Evolutionary conservation across 2,888 invertebrate species (phyloP).

Genomic region (Caradrina clavipalpis): DNA sequence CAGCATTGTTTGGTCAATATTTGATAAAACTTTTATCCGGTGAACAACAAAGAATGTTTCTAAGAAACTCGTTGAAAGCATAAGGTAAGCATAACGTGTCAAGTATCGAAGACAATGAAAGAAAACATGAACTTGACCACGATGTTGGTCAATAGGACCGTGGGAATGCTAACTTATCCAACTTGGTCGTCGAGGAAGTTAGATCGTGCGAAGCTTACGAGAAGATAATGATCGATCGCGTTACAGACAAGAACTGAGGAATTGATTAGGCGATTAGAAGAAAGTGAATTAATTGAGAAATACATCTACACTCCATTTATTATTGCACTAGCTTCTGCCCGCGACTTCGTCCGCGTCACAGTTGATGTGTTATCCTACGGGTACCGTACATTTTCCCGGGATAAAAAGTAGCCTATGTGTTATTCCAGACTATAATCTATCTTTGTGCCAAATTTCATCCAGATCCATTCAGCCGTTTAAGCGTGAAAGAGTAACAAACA

Average conservation of each 20-base stretch:
- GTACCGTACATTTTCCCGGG: no score
- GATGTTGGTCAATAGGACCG: conserved; percentile 51
- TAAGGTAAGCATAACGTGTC: conserved; percentile 19
- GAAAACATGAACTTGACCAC: conserved; percentile 40
- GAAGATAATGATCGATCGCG: neutral
- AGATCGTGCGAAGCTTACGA: neutral
- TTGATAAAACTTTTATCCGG: neutral
- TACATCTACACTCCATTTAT: no score
- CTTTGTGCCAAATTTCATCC: no score
- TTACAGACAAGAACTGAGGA: neutral
- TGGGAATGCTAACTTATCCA: conserved; percentile 42
- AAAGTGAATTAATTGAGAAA: no score
- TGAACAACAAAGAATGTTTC: conserved; percentile 19
- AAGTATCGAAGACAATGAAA: conserved; percentile 43
- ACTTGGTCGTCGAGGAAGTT: neutral
- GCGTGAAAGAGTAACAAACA: no score
- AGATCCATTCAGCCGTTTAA: no score
- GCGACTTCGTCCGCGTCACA: no score
- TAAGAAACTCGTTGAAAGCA: conserved; percentile 17
- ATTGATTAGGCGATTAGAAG: conserved; percentile 1
- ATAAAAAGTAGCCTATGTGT: no score
- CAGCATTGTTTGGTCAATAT: neutral
- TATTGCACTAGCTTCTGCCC: no score
- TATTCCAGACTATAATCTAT: no score
- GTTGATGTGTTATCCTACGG: no score